Percentiles rank a stretch among this genome's conserved stretches.
phyloP scores from a whole-genome alignment of 2,113 vertebrate species.

The Galemys pyrenaicus region DNA sequence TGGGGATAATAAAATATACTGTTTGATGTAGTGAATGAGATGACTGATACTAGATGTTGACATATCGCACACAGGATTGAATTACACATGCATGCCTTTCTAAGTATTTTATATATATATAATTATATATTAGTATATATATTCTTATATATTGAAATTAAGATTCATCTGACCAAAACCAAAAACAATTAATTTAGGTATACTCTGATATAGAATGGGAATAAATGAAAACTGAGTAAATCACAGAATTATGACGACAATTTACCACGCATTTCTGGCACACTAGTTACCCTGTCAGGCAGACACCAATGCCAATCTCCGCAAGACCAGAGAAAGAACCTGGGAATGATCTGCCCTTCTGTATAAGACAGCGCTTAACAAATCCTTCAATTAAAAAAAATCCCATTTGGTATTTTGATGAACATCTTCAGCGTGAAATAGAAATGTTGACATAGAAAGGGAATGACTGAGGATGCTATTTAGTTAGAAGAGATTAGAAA shows the following conservation, averaged over 20 bases:
- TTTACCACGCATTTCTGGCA: not conserved
- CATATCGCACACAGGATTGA: not conserved
- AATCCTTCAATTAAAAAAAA: not conserved
- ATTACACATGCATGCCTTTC: not conserved
- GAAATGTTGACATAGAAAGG: not conserved
- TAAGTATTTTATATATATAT: not conserved
- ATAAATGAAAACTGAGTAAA: not conserved
- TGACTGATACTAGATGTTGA: not conserved
- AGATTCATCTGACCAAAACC: not conserved
- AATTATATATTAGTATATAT: not conserved
- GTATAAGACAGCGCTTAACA: not conserved
- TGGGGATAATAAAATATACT: not conserved
- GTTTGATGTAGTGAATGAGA: not conserved
- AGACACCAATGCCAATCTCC: not conserved
- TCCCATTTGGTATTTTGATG: not conserved
- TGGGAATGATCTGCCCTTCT: not conserved
- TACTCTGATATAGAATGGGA: conserved; percentile 7
- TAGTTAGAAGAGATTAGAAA: conserved; percentile 11
- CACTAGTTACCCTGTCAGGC: not conserved
- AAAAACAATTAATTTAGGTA: not conserved
- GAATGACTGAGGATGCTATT: not conserved
- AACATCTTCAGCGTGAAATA: not conserved
- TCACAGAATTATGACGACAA: not conserved
- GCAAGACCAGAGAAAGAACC: not conserved
- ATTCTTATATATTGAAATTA: not conserved